Percentiles rank a stretch among this genome's conserved stretches.
Conservation (phyloP, 2,888 invertebrate species). For the Lordiphosa fenestrarum region DNA sequence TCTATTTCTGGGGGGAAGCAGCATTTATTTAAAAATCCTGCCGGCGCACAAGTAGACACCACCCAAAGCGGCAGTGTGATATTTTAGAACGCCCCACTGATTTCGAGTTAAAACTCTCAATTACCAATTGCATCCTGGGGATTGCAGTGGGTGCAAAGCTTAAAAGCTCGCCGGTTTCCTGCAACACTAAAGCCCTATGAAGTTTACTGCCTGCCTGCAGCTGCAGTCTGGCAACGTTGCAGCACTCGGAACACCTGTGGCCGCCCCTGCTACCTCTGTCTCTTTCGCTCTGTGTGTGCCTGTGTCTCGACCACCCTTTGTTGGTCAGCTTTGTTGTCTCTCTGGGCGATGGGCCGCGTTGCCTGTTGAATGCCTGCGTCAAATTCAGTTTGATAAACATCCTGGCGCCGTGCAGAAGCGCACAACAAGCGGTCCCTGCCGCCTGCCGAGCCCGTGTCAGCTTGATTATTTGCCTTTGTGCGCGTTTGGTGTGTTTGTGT, state of each 20-base stretch:
- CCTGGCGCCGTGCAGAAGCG: conserved; percentile 65
- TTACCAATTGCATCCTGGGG: conserved; percentile 6
- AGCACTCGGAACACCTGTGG: conserved; percentile 31
- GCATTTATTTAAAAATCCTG: conserved; percentile 5
- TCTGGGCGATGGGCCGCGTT: conserved; percentile 20
- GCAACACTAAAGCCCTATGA: not conserved
- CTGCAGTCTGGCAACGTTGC: conserved; percentile 8
- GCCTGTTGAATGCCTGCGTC: conserved; percentile 63
- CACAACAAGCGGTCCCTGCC: conserved; percentile 18
- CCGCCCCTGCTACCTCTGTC: not conserved
- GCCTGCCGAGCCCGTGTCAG: conserved; percentile 4
- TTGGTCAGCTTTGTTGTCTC: conserved; percentile 19
- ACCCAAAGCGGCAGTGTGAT: not conserved
- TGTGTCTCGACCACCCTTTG: conserved; percentile 11
- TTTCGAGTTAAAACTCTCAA: conserved; percentile 10
- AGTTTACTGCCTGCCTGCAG: conserved; percentile 1
- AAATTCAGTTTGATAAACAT: conserved; percentile 69
- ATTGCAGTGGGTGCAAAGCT: conserved; percentile 22
- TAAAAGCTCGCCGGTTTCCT: conserved; percentile 1
- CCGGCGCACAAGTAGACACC: not conserved
- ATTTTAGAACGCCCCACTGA: conserved; percentile 39
- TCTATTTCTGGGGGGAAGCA: conserved; percentile 19
- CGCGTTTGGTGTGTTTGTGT: conserved; percentile 14
- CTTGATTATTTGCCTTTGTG: conserved; percentile 15
- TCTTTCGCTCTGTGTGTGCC: conserved; percentile 1